Conservation (phyloP, 1,140 invertebrate species). For the Panonychus citri region DNA sequence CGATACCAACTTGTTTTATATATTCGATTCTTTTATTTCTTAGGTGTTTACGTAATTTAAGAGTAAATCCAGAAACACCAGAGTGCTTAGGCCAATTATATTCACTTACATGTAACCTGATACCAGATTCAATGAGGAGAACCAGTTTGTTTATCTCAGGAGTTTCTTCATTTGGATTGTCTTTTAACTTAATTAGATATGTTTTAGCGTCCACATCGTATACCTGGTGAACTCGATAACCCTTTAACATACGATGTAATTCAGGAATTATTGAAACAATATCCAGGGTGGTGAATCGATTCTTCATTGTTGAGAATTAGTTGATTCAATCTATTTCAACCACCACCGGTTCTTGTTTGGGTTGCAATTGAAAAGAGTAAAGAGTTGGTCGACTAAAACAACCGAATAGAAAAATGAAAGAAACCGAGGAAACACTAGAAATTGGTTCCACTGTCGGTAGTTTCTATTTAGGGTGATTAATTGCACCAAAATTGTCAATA, state of each 20-base stretch:
- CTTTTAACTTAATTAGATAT: slow-evolving; percentile 59
- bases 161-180: slow-evolving; percentile 23
- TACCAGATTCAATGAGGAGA: slow-evolving; percentile 79
- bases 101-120: slow-evolving; percentile 69
- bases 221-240: slow-evolving; percentile 82
- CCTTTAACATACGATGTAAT: slow-evolving; percentile 52
- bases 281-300: slow-evolving; percentile 69
- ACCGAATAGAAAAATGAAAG: too few relatives aligned
- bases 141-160: slow-evolving; percentile 41
- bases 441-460: too few relatives aligned
- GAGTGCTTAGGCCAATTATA: slow-evolving; percentile 98
- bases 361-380: too few relatives aligned
- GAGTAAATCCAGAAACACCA: slow-evolving; percentile 80
- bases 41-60: slow-evolving; percentile 95
- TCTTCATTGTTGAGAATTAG: slow-evolving; percentile 59
- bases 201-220: slow-evolving; percentile 95
- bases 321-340: slow-evolving; percentile 17
- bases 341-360: too few relatives aligned
- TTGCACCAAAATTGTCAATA: too few relatives aligned
- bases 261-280: slow-evolving; percentile 61
- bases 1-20: slow-evolving; percentile 57
- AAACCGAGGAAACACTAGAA: too few relatives aligned
- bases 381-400: too few relatives aligned
- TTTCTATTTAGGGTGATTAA: too few relatives aligned
- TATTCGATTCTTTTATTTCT: slow-evolving; percentile 80